Evolutionary conservation across 2,113 vertebrate species (phyloP).

Genomic region (Burhinus bistriatus): DNA sequence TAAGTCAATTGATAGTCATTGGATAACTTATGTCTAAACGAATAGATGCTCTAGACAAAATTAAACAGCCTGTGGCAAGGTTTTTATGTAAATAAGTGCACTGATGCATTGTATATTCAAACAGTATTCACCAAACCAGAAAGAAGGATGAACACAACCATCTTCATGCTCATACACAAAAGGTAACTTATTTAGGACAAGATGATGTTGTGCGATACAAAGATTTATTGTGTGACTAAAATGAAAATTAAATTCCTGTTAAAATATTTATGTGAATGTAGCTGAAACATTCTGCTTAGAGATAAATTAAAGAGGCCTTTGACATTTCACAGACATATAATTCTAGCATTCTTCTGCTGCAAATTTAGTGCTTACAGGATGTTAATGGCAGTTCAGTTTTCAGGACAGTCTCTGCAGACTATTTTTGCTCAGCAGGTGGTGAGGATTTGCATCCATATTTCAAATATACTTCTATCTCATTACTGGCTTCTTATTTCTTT

Average conservation of each 20-base stretch:
- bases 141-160: slow-evolving; percentile 24
- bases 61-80: slow-evolving; percentile 24
- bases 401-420: slow-evolving; percentile 70
- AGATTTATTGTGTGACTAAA: slow-evolving; percentile 66
- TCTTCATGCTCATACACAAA: background rate
- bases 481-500: slow-evolving; percentile 77
- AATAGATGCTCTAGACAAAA: slow-evolving; percentile 39
- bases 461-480: slow-evolving; percentile 78
- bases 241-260: slow-evolving; percentile 77
- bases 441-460: slow-evolving; percentile 78
- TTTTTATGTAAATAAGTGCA: slow-evolving; percentile 46
- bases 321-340: slow-evolving; percentile 67
- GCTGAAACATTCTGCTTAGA: slow-evolving; percentile 64
- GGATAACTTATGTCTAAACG: slow-evolving; percentile 17
- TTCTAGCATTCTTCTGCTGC: slow-evolving; percentile 59
- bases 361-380: slow-evolving; percentile 75
- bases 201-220: slow-evolving; percentile 24
- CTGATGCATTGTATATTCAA: slow-evolving; percentile 14
- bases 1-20: background rate
- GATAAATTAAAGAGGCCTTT: slow-evolving; percentile 73
- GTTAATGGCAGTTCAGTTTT: slow-evolving; percentile 69
- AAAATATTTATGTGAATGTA: slow-evolving; percentile 80
- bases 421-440: slow-evolving; percentile 75
- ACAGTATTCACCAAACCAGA: slow-evolving; percentile 35
- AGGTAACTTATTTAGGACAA: slow-evolving; percentile 60